These are phyloP conservation scores for Oenanthe oenanthe DNA, from an alignment of 2,113 vertebrate species.

Conservation along the genomic window DNA sequence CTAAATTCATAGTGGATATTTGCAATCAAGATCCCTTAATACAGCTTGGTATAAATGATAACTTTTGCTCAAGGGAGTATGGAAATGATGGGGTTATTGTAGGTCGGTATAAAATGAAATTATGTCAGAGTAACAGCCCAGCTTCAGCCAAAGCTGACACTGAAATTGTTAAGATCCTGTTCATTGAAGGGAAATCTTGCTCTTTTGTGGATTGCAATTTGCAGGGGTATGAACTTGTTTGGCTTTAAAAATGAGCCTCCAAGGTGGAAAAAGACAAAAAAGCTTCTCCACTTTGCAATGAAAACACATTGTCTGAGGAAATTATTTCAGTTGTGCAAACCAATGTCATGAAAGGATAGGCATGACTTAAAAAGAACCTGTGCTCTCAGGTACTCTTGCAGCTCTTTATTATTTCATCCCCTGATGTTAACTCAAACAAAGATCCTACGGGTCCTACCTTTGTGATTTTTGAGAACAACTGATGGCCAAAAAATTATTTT, in stretches of 20 bases:
- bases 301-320: not conserved
- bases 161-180: not conserved
- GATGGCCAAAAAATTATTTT: not conserved
- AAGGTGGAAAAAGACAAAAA: not conserved
- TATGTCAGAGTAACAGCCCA: not conserved
- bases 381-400: not conserved
- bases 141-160: not conserved
- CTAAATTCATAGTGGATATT: slow-evolving; percentile 4
- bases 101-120: slow-evolving; percentile 2
- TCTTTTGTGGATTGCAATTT: not conserved
- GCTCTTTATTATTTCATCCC: not conserved
- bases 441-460: not conserved
- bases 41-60: not conserved
- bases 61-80: not conserved
- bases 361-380: not conserved
- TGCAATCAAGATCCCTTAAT: not conserved
- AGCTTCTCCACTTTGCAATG: not conserved
- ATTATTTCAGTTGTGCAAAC: not conserved
- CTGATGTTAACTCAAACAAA: not conserved
- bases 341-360: not conserved
- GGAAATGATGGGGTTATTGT: not conserved
- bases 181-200: not conserved
- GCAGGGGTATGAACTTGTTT: not conserved
- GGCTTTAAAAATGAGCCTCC: not conserved
- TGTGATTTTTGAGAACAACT: not conserved